Evolutionary conservation across 2,113 vertebrate genomes (phyloP).

Genomic region (Carassius auratus): DNA sequence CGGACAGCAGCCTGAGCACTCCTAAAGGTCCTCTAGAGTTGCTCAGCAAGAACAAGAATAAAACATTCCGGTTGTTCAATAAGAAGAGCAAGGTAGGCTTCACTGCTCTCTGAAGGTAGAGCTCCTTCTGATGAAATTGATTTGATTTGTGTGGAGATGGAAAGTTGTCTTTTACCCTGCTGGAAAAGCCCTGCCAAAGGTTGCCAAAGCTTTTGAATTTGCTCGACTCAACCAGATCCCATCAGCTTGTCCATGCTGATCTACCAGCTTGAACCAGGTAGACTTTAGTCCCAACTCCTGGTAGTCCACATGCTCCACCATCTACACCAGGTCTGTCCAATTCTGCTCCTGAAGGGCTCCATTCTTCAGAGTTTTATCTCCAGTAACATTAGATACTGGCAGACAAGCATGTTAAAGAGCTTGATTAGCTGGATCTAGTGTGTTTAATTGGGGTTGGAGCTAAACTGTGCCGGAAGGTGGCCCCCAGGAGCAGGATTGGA

Average conservation of each 20-base stretch:
- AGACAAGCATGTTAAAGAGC: neutral
- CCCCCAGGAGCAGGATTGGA: neutral
- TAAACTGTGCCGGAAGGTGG: neutral
- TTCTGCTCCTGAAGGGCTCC: neutral
- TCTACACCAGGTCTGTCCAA: neutral
- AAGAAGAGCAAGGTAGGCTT: constrained; percentile 87
- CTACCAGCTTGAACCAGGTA: neutral
- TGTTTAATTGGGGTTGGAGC: neutral
- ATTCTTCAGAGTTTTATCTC: neutral
- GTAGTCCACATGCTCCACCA: neutral
- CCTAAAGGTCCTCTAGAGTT: constrained; percentile 81
- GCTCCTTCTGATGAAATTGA: neutral
- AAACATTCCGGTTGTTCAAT: constrained; percentile 86
- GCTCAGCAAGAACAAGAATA: constrained; percentile 77
- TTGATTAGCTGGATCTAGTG: neutral
- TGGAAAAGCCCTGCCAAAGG: neutral
- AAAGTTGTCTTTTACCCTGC: neutral
- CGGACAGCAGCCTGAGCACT: constrained; percentile 85
- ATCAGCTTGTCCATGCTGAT: neutral
- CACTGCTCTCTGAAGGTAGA: neutral
- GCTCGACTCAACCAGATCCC: neutral
- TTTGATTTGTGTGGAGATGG: neutral
- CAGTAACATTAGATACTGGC: too few species aligned
- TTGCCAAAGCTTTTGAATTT: neutral
- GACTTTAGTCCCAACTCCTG: neutral